A percentile compares a stretch with the other conserved stretches of the same genome.
These are phyloP conservation scores for Danionella dracula DNA, from an alignment of 2,797 vertebrate genomes.

Conservation along the genomic window DNA sequence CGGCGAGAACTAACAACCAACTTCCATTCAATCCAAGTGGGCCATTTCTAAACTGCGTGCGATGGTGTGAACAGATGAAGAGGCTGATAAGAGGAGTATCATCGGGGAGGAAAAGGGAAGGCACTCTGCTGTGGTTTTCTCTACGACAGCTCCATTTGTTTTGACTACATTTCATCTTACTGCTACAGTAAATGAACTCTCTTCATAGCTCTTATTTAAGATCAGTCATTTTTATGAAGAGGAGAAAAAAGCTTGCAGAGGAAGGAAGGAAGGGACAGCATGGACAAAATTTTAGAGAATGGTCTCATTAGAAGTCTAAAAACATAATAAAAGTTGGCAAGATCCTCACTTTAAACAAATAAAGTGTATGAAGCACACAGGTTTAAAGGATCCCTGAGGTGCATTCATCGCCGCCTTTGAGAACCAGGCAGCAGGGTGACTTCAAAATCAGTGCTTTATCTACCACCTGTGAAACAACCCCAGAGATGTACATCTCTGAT, in stretches of 20 bases:
- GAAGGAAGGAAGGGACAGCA: constrained; percentile 22
- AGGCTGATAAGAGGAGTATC: constrained; percentile 60
- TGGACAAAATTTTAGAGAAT: constrained; percentile 25
- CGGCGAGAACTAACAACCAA: constrained; percentile 34
- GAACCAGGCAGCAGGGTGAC: constrained; percentile 49
- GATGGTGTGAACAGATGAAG: constrained; percentile 56
- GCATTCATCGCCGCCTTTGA: constrained; percentile 53
- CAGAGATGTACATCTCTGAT: constrained; percentile 63
- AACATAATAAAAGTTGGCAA: constrained; percentile 55
- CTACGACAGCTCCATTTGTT: constrained; percentile 58
- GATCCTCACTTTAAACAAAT: constrained; percentile 22
- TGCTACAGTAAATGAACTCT: constrained; percentile 55
- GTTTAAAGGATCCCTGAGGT: constrained; percentile 42
- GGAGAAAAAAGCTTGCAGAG: constrained; percentile 28
- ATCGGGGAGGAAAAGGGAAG: constrained; percentile 43
- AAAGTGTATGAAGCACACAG: constrained; percentile 37
- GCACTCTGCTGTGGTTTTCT: constrained; percentile 51
- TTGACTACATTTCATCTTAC: constrained; percentile 65
- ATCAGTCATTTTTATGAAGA: constrained; percentile 1
- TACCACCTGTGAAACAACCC: constrained; percentile 64
- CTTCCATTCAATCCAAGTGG: constrained; percentile 58
- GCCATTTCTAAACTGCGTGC: constrained; percentile 64
- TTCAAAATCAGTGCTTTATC: constrained; percentile 58
- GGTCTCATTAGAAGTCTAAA: constrained; percentile 51
- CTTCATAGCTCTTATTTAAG: constrained; percentile 37